Conservation (phyloP, 2,797 vertebrate genomes). For the Platyrinchus mystaceus region DNA sequence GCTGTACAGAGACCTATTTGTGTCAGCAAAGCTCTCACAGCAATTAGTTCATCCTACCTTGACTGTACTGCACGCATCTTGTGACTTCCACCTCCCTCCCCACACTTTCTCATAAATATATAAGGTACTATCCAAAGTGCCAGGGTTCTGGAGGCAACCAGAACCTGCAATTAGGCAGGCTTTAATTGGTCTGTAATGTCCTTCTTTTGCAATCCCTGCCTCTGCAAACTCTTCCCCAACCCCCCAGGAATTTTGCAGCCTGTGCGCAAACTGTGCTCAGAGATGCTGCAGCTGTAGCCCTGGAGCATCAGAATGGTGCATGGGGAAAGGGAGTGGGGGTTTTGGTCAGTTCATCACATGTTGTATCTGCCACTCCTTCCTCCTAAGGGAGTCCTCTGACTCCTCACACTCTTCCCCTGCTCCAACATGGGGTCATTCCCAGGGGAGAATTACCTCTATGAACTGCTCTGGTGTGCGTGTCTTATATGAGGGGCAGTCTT, state of each 20-base stretch:
- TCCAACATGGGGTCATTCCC: not conserved
- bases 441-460: not conserved
- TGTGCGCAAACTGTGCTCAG: not conserved
- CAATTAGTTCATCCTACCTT: not conserved
- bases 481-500: not conserved
- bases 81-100: not conserved
- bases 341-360: rapidly evolving
- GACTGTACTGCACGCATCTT: not conserved
- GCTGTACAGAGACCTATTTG: not conserved
- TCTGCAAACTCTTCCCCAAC: not conserved
- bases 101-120: not conserved
- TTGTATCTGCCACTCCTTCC: not conserved
- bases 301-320: not conserved
- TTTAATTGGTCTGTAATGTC: not conserved
- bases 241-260: not conserved
- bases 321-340: not conserved
- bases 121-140: not conserved
- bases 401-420: not conserved
- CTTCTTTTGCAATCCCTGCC: not conserved
- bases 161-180: not conserved
- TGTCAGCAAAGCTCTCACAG: not conserved
- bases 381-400: not conserved
- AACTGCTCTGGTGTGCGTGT: not conserved
- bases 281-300: not conserved
- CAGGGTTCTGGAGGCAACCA: not conserved